These are phyloP conservation scores for Drosophila tani DNA, from an alignment of 1,140 invertebrate genomes.

Conservation along the genomic window DNA sequence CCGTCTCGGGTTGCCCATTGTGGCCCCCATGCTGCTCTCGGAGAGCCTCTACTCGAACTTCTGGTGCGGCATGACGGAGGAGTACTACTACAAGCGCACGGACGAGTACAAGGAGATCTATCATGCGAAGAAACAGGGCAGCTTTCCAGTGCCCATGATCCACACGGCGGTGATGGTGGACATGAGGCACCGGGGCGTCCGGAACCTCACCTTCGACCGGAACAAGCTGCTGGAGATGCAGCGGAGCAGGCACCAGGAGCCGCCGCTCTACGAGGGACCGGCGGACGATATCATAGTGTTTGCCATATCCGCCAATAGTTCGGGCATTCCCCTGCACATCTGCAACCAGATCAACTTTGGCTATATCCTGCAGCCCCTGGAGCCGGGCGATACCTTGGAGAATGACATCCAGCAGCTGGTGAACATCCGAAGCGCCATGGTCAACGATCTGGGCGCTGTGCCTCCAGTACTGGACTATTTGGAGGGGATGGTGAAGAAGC, in stretches of 20 bases:
- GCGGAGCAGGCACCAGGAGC: constrained; percentile 28
- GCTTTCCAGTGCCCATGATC: constrained; percentile 95
- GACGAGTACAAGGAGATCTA: constrained; percentile 94
- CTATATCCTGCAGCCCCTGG: constrained; percentile 92
- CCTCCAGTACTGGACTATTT: constrained; percentile 70
- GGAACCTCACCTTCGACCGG: constrained; percentile 91
- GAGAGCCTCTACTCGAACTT: constrained; percentile 97
- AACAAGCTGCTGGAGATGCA: constrained; percentile 86
- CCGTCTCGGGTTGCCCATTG: constrained; percentile 87
- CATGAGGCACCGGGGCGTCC: constrained; percentile 87
- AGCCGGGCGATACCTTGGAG: constrained; percentile 88
- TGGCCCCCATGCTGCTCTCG: constrained; percentile 94
- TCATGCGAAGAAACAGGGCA: constrained; percentile 90
- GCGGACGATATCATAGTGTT: constrained; percentile 98
- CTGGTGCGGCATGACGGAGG: constrained; percentile 95
- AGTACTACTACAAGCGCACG: constrained; percentile 95
- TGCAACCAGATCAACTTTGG: constrained; percentile 94
- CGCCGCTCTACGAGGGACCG: constrained; percentile 89
- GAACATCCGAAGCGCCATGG: constrained; percentile 92
- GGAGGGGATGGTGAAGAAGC: constrained; percentile 34
- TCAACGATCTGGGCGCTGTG: constrained; percentile 86
- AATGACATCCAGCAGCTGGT: constrained; percentile 90
- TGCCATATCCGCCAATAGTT: constrained; percentile 92
- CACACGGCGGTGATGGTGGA: constrained; percentile 95
- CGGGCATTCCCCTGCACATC: constrained; percentile 90